A percentile compares a stretch with the other conserved stretches of the same genome.
Conservation (phyloP, 2,113 vertebrate species). For the Syngnathus floridae region DNA sequence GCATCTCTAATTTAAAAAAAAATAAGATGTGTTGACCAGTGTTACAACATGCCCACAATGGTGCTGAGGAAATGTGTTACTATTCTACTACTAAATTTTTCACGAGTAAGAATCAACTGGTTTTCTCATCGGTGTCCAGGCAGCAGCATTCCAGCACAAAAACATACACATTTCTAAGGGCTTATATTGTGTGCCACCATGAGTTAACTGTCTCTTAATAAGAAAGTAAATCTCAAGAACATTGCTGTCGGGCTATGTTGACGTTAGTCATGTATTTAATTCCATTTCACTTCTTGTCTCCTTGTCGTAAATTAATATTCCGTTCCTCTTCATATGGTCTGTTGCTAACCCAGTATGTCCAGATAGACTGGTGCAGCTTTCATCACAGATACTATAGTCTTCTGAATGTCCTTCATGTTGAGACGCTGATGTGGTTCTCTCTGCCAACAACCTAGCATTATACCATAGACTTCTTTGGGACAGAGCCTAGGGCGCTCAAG, state of each 20-base stretch:
- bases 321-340: background rate
- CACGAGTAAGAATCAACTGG: background rate
- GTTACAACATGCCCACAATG: background rate
- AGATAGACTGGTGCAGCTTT: slow-evolving; percentile 76
- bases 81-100: background rate
- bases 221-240: background rate
- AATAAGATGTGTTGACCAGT: too few relatives aligned
- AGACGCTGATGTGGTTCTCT: slow-evolving; percentile 75
- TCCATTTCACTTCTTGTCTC: background rate
- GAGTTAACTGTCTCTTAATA: background rate
- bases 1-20: too few relatives aligned
- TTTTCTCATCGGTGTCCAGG: background rate
- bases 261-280: background rate
- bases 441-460: slow-evolving; percentile 79
- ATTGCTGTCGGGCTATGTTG: background rate
- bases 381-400: slow-evolving; percentile 68
- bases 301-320: background rate
- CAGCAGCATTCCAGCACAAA: background rate
- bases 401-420: slow-evolving; percentile 77
- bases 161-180: background rate
- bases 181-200: background rate
- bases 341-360: slow-evolving; percentile 71
- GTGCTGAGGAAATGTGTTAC: background rate
- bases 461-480: slow-evolving; percentile 74
- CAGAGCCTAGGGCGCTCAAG: slow-evolving; percentile 73